A percentile compares a stretch with the other conserved stretches of the same genome.
Evolutionary conservation across 2,797 vertebrate species (phyloP).

Genomic region (Acipenser transmontanus): DNA sequence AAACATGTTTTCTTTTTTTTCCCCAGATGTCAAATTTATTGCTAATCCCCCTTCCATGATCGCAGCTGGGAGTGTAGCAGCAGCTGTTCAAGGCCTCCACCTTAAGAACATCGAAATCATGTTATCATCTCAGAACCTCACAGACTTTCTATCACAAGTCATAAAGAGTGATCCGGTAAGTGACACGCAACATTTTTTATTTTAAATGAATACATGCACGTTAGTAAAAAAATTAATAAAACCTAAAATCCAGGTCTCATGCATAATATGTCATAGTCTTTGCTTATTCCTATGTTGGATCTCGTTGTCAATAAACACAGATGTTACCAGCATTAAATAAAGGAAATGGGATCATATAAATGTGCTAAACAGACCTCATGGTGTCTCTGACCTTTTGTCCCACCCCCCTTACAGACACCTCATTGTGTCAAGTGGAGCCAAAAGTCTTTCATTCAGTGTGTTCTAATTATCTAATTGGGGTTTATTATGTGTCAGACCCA

Average conservation of each 20-base stretch:
- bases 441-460: slow-evolving; percentile 36
- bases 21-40: slow-evolving; percentile 91
- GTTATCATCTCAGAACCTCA: slow-evolving; percentile 84
- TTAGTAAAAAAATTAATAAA: neutral
- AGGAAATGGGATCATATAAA: slow-evolving; percentile 20
- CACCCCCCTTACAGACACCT: slow-evolving; percentile 28
- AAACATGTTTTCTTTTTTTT: slow-evolving; percentile 22
- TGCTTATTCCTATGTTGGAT: neutral
- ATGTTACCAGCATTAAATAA: slow-evolving; percentile 5
- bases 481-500: slow-evolving; percentile 38
- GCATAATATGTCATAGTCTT: neutral
- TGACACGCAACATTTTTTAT: slow-evolving; percentile 18
- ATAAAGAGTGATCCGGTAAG: slow-evolving; percentile 94
- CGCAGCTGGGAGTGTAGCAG: slow-evolving; percentile 88
- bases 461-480: slow-evolving; percentile 44
- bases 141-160: slow-evolving; percentile 87
- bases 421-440: slow-evolving; percentile 39
- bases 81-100: slow-evolving; percentile 87
- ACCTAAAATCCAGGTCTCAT: neutral
- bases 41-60: slow-evolving; percentile 96
- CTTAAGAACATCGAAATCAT: slow-evolving; percentile 73
- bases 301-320: neutral
- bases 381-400: slow-evolving; percentile 36
- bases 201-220: too few species aligned
- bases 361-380: slow-evolving; percentile 14